A percentile compares a stretch with the other conserved stretches of the same genome.
phyloP scores from a whole-genome alignment of 2,888 invertebrate genomes.

The Pseudococcus viburni region DNA sequence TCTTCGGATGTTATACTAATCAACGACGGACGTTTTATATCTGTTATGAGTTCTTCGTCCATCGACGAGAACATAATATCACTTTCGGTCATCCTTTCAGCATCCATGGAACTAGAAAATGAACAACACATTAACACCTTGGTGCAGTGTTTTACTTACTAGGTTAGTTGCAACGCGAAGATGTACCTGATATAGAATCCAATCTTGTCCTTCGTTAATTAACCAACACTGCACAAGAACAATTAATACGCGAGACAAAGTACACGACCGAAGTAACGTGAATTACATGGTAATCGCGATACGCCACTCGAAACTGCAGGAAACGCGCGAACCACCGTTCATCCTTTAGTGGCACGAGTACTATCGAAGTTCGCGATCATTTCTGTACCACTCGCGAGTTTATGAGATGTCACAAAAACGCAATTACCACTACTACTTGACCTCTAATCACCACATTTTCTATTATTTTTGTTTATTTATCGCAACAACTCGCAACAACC shows the following conservation, averaged over 20 bases:
- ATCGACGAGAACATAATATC: constrained; percentile 59
- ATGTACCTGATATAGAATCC: background rate
- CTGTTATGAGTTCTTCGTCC: constrained; percentile 59
- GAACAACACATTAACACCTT: too few relatives aligned
- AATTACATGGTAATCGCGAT: constrained; percentile 29
- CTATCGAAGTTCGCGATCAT: background rate
- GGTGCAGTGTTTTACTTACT: background rate
- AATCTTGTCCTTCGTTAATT: constrained; percentile 36
- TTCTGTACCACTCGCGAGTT: background rate
- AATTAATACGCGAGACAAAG: constrained; percentile 8
- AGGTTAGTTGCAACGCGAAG: background rate
- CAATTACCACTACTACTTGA: constrained; percentile 56
- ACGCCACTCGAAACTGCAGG: constrained; percentile 10
- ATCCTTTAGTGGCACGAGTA: background rate
- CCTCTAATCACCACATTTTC: constrained; percentile 48
- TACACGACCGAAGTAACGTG: constrained; percentile 15
- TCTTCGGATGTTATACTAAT: constrained; percentile 64
- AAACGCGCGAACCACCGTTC: background rate
- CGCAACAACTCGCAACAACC: background rate
- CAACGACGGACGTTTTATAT: constrained; percentile 62
- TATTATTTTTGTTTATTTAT: constrained; percentile 27
- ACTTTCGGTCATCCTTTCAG: constrained; percentile 37
- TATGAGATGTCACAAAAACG: constrained; percentile 35
- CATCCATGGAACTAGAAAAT: constrained; percentile 3
- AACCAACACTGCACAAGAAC: background rate